phyloP scores from a whole-genome alignment of 2,888 invertebrate genomes.

The Chrysina gloriosa region DNA sequence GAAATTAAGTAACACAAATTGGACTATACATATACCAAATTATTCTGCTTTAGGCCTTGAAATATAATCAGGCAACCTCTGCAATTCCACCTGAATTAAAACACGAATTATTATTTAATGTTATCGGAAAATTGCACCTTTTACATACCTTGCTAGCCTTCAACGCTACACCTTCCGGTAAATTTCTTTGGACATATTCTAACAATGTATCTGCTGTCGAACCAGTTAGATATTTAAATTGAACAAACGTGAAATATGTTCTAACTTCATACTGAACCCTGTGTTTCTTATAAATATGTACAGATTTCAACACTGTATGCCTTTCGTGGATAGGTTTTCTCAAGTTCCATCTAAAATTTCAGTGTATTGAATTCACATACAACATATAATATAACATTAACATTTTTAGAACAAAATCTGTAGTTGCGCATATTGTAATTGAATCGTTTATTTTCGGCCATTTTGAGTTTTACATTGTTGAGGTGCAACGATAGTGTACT shows the following conservation, averaged over 20 bases:
- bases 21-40: background rate
- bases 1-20: no score
- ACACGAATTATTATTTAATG: background rate
- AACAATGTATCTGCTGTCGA: slow-evolving; percentile 95
- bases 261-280: slow-evolving; percentile 95
- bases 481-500: no score
- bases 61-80: slow-evolving; percentile 6
- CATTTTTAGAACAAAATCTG: no score
- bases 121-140: background rate
- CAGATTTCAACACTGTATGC: slow-evolving; percentile 85
- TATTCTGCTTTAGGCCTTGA: background rate
- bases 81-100: slow-evolving; percentile 3
- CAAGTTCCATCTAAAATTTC: slow-evolving; percentile 74
- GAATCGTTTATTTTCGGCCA: no score
- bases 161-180: slow-evolving; percentile 97
- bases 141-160: slow-evolving; percentile 81
- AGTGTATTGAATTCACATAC: background rate
- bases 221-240: slow-evolving; percentile 87
- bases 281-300: slow-evolving; percentile 93
- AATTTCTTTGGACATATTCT: slow-evolving; percentile 95
- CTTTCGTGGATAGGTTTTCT: slow-evolving; percentile 80
- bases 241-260: slow-evolving; percentile 89
- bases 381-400: no score
- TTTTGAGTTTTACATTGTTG: no score
- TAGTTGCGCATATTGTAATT: no score